These are phyloP conservation scores for Apotomis betuletana DNA, from an alignment of 2,888 invertebrate species.

Conservation along the genomic window DNA sequence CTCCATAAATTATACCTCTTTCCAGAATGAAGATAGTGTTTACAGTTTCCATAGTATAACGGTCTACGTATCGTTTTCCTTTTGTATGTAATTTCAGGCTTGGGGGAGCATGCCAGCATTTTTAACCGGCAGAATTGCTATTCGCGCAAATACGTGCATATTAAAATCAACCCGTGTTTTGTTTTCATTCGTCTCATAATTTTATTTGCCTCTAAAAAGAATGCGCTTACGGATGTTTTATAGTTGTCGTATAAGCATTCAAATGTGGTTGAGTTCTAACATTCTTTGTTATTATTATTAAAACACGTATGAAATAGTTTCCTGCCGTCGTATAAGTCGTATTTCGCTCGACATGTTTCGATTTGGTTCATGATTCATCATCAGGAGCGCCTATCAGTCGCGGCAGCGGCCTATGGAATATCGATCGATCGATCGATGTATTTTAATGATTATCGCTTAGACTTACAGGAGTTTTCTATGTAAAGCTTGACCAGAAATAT, in stretches of 20 bases:
- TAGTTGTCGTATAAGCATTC: slow-evolving; percentile 37
- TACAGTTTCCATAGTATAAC: slow-evolving; percentile 42
- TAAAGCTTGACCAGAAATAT: too few species aligned
- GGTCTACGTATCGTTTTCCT: slow-evolving; percentile 55
- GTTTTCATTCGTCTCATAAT: slow-evolving; percentile 78
- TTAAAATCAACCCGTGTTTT: slow-evolving; percentile 73
- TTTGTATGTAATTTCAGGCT: slow-evolving; percentile 65
- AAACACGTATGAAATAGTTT: too few species aligned
- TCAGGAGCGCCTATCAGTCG: too few species aligned
- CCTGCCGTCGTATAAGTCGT: too few species aligned
- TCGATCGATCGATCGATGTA: too few species aligned
- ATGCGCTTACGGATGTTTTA: slow-evolving; percentile 58
- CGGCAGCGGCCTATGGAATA: too few species aligned
- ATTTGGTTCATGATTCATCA: too few species aligned
- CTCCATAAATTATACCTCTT: slow-evolving; percentile 36
- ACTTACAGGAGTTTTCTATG: too few species aligned
- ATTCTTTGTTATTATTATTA: not conserved
- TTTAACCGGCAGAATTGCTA: slow-evolving; percentile 62
- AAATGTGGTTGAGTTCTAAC: not conserved
- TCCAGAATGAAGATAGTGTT: slow-evolving; percentile 39
- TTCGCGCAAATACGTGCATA: slow-evolving; percentile 61
- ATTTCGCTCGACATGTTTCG: too few species aligned
- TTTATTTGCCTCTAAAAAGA: slow-evolving; percentile 65
- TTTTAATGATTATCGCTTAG: too few species aligned
- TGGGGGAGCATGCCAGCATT: slow-evolving; percentile 64